Conservation (phyloP, 92 coral and sea anemone genomes). For the Porites lobata region DNA sequence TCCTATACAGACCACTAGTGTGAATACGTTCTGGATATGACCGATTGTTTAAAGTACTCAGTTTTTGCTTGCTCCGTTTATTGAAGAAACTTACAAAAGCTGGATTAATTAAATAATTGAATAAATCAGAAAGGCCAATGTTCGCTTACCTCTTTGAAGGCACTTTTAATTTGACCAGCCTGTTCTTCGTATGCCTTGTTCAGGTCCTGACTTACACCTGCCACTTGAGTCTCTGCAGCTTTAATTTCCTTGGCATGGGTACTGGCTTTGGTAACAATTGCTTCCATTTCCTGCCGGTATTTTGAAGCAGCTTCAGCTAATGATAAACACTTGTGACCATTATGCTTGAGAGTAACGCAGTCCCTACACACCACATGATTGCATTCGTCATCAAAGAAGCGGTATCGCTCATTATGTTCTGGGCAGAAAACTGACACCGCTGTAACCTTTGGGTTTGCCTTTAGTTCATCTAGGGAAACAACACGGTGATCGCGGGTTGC, state of each 20-base stretch:
- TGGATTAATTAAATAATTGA: too few species aligned
- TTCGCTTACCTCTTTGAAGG: neutral
- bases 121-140: neutral
- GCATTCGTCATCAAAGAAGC: constrained; percentile 16
- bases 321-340: constrained; percentile 18
- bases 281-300: constrained; percentile 21
- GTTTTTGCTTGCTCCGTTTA: too few species aligned
- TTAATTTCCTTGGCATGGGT: neutral
- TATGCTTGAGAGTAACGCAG: constrained; percentile 14
- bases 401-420: constrained; percentile 9
- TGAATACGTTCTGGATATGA: too few species aligned
- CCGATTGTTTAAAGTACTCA: too few species aligned
- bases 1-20: too few species aligned
- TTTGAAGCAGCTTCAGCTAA: constrained; percentile 27
- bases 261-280: neutral
- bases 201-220: neutral
- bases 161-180: neutral
- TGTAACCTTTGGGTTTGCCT: neutral
- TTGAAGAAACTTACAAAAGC: too few species aligned
- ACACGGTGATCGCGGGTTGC: constrained; percentile 8
- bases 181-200: neutral
- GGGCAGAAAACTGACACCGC: neutral
- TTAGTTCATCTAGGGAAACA: neutral
- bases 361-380: neutral
- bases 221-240: neutral